phyloP scores from a whole-genome alignment of 2,113 vertebrate species.

The Chaetops frenatus region DNA sequence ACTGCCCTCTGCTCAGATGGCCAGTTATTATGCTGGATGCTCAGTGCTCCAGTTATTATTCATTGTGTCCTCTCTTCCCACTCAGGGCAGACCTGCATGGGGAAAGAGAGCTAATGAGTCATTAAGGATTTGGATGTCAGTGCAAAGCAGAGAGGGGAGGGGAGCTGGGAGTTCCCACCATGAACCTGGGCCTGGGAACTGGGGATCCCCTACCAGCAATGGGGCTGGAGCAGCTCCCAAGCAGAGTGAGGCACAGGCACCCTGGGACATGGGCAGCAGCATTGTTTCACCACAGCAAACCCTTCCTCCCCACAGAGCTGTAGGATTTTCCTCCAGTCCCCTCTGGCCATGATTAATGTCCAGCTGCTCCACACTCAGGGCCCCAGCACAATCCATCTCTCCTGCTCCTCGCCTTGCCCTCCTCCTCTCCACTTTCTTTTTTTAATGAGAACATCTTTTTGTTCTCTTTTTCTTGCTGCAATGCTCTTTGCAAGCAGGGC shows the following conservation, averaged over 20 bases:
- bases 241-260: background rate
- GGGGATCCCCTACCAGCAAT: background rate
- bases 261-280: background rate
- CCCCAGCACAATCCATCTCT: background rate
- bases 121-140: accelerated
- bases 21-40: too few relatives aligned
- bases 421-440: background rate
- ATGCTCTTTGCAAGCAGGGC: background rate
- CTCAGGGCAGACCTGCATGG: accelerated
- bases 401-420: accelerated
- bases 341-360: background rate
- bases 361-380: background rate
- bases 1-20: accelerated
- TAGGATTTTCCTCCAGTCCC: background rate
- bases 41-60: background rate
- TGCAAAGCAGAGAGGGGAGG: background rate
- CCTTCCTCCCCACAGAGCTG: background rate
- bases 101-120: background rate
- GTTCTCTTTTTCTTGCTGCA: background rate
- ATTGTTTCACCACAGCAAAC: accelerated
- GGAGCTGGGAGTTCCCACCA: background rate
- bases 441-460: background rate
- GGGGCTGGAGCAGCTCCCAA: background rate
- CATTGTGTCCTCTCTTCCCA: background rate
- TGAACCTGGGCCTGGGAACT: background rate